Evolutionary conservation across 2,797 vertebrate genomes (phyloP), one percentile per base, ranked within the genome.

Genomic region (Meriones psammophilus): DNA sequence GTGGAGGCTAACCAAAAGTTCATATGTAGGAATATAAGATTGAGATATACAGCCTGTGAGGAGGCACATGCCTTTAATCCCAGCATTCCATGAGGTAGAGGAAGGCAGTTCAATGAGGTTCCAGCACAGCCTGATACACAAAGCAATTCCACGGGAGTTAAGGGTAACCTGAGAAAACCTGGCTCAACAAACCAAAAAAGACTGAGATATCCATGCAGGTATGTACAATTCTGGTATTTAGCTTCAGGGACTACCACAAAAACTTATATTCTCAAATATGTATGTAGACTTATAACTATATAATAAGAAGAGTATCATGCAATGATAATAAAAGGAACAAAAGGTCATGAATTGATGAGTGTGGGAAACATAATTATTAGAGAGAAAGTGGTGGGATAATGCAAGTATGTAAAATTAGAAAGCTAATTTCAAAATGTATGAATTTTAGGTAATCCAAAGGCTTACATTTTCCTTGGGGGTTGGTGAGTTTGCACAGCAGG

Each of bases 211-310:
- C 18, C 14, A 22, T 68, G 12, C 30, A 79, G 0, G 3, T 62
- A 18, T 4, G 28, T 10, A 36, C 2, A 39, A n/a, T 4, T 77
- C 8, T 84, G 30, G 10, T 5, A 28, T 88, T 89, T 50, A 84
- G 2, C 3, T 20, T 42, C 42, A 28, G 62, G 13, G 9, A 3
- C 18, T 4, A 46, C 14, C 3, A 8, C 64, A 1, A 5, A 30
- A 6, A 9, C n/a, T 73, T 92, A 30, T 10, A 39, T 78, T 42
- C 15, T 15, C 50, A 71, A 60, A 58, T 30, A 24, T n/a, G 12
- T 10, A 26, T 68, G 30, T 54, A 28, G 4, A 8, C 2, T 15
- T 56, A 26, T 20, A 62, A 30, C 22, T 36, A 14, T n/a, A 24
- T 20, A 88, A 78, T 79, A 42, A 68, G 30, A 36, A 30, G 22